A percentile compares a stretch with the other conserved stretches of the same genome.
Evolutionary conservation across 2,113 vertebrate species (phyloP).

Genomic region (Chloropsis cyanopogon): DNA sequence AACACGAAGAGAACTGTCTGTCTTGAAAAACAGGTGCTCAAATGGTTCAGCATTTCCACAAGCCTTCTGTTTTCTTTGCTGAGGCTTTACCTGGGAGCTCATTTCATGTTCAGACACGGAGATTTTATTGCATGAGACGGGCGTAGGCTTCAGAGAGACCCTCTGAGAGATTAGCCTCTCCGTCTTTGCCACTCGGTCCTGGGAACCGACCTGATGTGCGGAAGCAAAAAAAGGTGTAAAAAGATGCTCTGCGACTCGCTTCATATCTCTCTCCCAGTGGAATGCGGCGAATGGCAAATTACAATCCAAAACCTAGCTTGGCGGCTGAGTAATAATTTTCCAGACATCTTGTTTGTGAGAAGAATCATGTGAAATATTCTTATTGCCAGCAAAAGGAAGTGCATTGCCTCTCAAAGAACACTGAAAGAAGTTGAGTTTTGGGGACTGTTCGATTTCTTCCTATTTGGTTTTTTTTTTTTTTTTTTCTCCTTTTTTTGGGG

Average conservation of each 20-base stretch:
- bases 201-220: fast-evolving
- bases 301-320: not conserved
- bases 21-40: constrained; percentile 56
- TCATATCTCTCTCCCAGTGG: not conserved
- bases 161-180: not conserved
- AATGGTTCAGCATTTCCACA: not conserved
- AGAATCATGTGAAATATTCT: not conserved
- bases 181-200: not conserved
- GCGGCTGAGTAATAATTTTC: not conserved
- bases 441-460: not conserved
- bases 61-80: not conserved
- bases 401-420: not conserved
- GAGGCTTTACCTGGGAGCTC: not conserved
- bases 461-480: too few relatives aligned
- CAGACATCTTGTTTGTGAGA: constrained; percentile 7
- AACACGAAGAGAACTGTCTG: constrained; percentile 14
- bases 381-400: not conserved
- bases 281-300: not conserved
- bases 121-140: not conserved
- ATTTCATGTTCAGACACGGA: not conserved
- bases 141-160: not conserved
- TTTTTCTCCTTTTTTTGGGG: too few relatives aligned
- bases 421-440: not conserved
- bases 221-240: not conserved
- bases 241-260: not conserved